These are phyloP conservation scores for Tridacna gigas DNA, from an alignment of 2,888 invertebrate species.

Conservation along the genomic window DNA sequence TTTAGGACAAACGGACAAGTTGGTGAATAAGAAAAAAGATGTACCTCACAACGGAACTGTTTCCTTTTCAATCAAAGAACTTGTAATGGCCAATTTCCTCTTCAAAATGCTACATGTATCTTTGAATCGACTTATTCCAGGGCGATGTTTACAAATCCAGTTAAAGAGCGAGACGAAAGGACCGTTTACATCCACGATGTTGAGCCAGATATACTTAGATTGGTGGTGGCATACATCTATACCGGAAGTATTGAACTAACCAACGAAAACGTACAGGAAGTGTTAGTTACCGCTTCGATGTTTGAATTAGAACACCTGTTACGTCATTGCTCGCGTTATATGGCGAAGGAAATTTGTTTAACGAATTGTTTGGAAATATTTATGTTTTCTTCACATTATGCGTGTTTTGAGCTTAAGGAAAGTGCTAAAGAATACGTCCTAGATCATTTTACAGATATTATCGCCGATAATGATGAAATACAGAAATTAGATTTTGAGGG, in stretches of 20 bases:
- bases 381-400: constrained; percentile 94
- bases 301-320: constrained; percentile 92
- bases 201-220: constrained; percentile 92
- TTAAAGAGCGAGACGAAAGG: constrained; percentile 91
- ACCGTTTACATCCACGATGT: constrained; percentile 93
- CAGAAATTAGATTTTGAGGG: constrained; percentile 90
- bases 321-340: constrained; percentile 93
- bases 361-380: constrained; percentile 96
- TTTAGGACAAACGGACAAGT: no score
- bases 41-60: no score
- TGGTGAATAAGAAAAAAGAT: no score
- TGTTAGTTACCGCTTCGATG: constrained; percentile 93
- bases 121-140: constrained; percentile 62
- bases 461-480: constrained; percentile 90
- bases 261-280: constrained; percentile 92
- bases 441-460: constrained; percentile 73
- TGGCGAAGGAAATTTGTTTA: constrained; percentile 93
- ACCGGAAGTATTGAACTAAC: constrained; percentile 88
- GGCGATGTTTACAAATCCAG: constrained; percentile 95
- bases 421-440: constrained; percentile 93
- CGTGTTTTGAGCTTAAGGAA: constrained; percentile 91
- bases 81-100: no score
- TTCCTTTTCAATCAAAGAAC: no score
- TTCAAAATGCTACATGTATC: neutral
- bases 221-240: constrained; percentile 94